Evolutionary conservation across 2,797 vertebrate species (phyloP).

Genomic region (Merluccius polli): DNA sequence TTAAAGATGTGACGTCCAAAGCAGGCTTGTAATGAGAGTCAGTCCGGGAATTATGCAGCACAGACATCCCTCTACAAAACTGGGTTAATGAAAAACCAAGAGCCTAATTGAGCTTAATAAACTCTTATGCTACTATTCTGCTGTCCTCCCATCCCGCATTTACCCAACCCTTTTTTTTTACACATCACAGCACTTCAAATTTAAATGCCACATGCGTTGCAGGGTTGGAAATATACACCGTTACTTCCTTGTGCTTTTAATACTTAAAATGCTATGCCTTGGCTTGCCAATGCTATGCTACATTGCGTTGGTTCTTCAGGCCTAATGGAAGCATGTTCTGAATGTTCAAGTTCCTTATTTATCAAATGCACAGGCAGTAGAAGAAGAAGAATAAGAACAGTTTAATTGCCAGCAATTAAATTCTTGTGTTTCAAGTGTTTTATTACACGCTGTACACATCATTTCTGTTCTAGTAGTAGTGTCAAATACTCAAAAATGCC

Average conservation of each 20-base stretch:
- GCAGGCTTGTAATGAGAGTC: slow-evolving; percentile 60
- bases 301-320: not conserved
- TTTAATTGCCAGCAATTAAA: too few species aligned
- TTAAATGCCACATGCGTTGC: not conserved
- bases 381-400: too few species aligned
- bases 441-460: not conserved
- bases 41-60: slow-evolving; percentile 68
- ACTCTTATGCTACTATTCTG: slow-evolving; percentile 59
- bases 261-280: not conserved
- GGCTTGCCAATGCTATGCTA: not conserved
- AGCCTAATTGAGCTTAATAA: slow-evolving; percentile 74
- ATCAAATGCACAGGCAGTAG: too few species aligned
- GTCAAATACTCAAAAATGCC: not conserved
- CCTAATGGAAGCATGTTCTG: not conserved
- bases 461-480: not conserved
- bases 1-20: slow-evolving; percentile 62
- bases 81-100: slow-evolving; percentile 79
- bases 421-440: too few species aligned
- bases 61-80: slow-evolving; percentile 71
- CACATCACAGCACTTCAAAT: slow-evolving; percentile 27
- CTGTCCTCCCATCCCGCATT: slow-evolving; percentile 41
- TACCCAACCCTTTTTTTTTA: slow-evolving; percentile 58
- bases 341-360: too few species aligned
- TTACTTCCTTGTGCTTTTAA: not conserved
- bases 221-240: not conserved